phyloP scores from a whole-genome alignment of 2,113 vertebrate species.

The Cairina moschata region DNA sequence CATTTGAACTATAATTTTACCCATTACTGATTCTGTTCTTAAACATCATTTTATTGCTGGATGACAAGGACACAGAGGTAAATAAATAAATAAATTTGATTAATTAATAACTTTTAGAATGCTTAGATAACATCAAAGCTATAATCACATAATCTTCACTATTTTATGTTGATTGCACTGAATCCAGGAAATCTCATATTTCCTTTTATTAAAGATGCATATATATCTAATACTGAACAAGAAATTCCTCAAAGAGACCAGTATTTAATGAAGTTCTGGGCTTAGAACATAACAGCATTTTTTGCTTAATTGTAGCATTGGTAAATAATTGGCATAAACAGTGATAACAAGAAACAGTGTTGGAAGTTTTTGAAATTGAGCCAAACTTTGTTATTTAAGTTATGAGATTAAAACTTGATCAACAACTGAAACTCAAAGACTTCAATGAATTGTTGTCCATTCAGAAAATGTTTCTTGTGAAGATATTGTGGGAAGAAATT shows the following conservation, averaged over 20 bases:
- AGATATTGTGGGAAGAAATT: neutral
- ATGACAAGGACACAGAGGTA: neutral
- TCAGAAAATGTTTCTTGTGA: neutral
- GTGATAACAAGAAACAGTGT: neutral
- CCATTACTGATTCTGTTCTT: neutral
- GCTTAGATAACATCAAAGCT: neutral
- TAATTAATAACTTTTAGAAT: neutral
- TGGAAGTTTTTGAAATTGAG: neutral
- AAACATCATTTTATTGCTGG: neutral
- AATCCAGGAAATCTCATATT: neutral
- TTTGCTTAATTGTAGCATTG: neutral
- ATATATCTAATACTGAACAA: neutral
- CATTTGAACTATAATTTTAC: neutral
- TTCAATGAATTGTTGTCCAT: neutral
- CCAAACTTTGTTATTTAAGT: neutral
- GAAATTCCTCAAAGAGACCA: neutral
- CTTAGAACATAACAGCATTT: neutral
- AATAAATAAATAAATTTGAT: neutral
- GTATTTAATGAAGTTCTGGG: neutral
- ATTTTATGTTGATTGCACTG: neutral
- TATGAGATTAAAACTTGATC: neutral
- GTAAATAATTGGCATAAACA: neutral
- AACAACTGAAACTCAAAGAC: neutral
- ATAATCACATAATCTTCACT: neutral
- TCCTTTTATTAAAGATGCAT: neutral